Evolutionary conservation across 2,888 invertebrate genomes (phyloP), one percentile per base, ranked within the genome.

Genomic region (Anarsia innoxiella): DNA sequence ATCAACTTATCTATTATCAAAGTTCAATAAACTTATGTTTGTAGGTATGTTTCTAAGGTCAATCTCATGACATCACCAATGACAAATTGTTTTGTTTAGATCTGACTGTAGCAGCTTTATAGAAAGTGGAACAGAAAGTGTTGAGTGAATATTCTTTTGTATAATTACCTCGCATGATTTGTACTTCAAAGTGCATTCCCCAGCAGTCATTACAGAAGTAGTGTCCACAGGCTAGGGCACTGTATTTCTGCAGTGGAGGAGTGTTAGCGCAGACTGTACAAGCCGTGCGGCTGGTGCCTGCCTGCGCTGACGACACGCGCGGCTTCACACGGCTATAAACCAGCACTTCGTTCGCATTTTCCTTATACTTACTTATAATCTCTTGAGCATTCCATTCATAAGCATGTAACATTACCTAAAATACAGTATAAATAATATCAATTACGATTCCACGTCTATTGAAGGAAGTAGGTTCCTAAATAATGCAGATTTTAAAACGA

Each of bases 181-280:
- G 97, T 60, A 96, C 93, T 88, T 97, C 96, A 77, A 98, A 96
- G 87, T 97, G 96, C 87, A 90, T 92, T 43, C 91, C 90, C 99
- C 99, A 99, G 76, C 99, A 99, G 48, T 95, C 94, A 73, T 92
- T 93, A 76, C 99, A 99, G 77, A 97, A 99, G 45, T 90, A 89
- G 80, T 99, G 98, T 12, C 93, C 92, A 83, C 98, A 99, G 10
- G 93, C 89, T 44, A 98, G 86, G 38, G 91, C 90, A 66, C 91
- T 90, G 67, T 94, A 94, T 60, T 89, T 91, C 36, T 91, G 91
- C 11, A 88, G 71, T 10, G 89, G 72, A 54, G 90, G 90, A 41
- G 88, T 75, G 45, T 57, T 75, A 44, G 92, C 91, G 80, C 97
- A 97, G 6, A 97, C 95, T 4, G 92, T 91, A 74, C 96, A 97